phyloP scores from a whole-genome alignment of 2,888 invertebrate species.

The Ochlodes sylvanus region DNA sequence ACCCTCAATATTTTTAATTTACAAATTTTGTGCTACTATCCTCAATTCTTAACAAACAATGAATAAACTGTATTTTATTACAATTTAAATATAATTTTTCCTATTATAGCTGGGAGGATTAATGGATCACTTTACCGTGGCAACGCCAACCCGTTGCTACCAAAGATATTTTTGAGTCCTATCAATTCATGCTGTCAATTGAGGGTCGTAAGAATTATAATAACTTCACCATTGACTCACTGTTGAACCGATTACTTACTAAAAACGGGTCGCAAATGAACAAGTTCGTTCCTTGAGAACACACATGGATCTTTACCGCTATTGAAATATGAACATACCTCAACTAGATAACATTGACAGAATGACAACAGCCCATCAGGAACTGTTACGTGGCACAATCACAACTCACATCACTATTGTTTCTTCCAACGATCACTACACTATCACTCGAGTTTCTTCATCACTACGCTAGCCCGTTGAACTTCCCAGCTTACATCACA shows the following conservation, averaged over 20 bases:
- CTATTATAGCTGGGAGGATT: too few species aligned
- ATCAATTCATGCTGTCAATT: not conserved
- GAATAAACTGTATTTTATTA: too few species aligned
- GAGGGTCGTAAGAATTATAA: not conserved
- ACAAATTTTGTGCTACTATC: too few species aligned
- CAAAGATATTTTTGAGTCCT: too few species aligned
- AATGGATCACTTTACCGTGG: too few species aligned
- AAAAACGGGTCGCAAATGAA: not conserved
- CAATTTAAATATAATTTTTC: too few species aligned
- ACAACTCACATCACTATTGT: constrained; percentile 2
- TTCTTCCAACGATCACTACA: not conserved
- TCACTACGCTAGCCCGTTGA: not conserved
- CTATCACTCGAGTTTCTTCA: not conserved
- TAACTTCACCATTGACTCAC: too few species aligned
- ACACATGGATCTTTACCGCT: not conserved
- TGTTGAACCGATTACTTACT: too few species aligned
- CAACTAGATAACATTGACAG: not conserved
- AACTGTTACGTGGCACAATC: not conserved
- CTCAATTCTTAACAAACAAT: too few species aligned
- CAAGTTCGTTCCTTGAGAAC: not conserved
- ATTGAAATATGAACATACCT: constrained; percentile 1
- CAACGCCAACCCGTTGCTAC: too few species aligned
- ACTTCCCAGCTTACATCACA: not conserved
- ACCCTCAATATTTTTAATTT: too few species aligned
- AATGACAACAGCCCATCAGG: not conserved